These are phyloP conservation scores for Eupsilia transversa DNA, from an alignment of 2,888 invertebrate species.

Conservation along the genomic window DNA sequence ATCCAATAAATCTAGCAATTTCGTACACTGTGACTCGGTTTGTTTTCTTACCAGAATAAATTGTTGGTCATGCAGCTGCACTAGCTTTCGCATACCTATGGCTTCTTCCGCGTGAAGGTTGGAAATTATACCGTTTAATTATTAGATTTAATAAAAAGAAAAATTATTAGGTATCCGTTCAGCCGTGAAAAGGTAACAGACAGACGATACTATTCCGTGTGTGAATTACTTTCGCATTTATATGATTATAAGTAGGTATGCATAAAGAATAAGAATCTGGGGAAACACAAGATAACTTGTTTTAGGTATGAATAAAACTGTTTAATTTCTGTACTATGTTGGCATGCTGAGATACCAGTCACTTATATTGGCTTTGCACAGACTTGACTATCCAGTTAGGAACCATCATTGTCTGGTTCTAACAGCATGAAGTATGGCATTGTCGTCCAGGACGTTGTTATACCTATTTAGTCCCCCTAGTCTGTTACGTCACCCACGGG, in stretches of 20 bases:
- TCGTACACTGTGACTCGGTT: neutral
- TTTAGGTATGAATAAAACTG: neutral
- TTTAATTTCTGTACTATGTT: neutral
- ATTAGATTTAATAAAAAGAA: too few relatives aligned
- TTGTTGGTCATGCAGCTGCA: neutral
- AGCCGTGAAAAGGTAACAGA: too few relatives aligned
- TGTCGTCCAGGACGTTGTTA: slow-evolving; percentile 45
- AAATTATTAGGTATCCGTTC: too few relatives aligned
- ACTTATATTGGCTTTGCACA: neutral
- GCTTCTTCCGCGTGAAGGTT: too few relatives aligned
- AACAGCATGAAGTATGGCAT: slow-evolving; percentile 29
- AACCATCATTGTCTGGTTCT: slow-evolving; percentile 17
- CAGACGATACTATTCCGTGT: too few relatives aligned
- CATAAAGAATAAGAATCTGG: too few relatives aligned
- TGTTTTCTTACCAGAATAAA: slow-evolving; percentile 16
- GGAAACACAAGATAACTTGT: neutral
- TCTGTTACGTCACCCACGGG: slow-evolving; percentile 38
- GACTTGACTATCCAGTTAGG: neutral
- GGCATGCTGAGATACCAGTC: neutral
- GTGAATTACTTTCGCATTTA: too few relatives aligned
- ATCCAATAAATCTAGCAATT: slow-evolving; percentile 14
- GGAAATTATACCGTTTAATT: too few relatives aligned
- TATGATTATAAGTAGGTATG: too few relatives aligned
- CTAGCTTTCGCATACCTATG: too few relatives aligned
- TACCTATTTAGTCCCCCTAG: slow-evolving; percentile 46